Conservation (phyloP, 2,113 vertebrate genomes). For the Potamarius usumacintae region DNA sequence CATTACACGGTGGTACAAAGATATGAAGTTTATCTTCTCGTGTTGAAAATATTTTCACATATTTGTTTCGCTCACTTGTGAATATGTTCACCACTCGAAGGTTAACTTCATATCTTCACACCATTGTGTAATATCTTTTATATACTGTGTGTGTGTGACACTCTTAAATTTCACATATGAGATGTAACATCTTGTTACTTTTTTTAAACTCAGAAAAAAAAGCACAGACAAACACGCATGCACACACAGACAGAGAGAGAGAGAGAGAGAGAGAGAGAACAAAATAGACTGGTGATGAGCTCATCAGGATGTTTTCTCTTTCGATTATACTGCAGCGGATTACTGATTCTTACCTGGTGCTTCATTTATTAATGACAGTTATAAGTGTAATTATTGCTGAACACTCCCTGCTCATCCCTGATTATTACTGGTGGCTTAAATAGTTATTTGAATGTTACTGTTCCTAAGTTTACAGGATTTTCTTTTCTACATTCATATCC, state of each 20-base stretch:
- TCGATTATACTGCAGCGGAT: background rate
- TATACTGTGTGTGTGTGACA: too few relatives aligned
- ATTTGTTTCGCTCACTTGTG: too few relatives aligned
- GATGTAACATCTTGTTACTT: background rate
- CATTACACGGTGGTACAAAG: too few relatives aligned
- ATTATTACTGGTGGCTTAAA: background rate
- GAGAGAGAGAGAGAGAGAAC: too few relatives aligned
- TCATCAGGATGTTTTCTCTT: background rate
- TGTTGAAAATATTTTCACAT: too few relatives aligned
- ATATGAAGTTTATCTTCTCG: too few relatives aligned
- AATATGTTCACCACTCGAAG: too few relatives aligned
- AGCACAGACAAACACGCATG: background rate
- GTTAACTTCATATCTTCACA: too few relatives aligned
- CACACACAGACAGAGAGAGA: background rate
- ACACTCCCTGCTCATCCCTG: background rate
- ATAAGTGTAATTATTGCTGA: background rate
- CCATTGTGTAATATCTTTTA: too few relatives aligned
- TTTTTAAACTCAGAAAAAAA: background rate
- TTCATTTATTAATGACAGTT: background rate
- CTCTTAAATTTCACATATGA: background rate
- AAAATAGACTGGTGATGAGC: conserved; percentile 1
- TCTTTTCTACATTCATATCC: background rate
- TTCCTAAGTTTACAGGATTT: background rate
- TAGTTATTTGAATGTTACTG: background rate
- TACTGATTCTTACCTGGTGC: background rate